Base-by-base conservation (phyloP, 2,888 invertebrate species). In the Hirudinaria manillensis region DNA sequence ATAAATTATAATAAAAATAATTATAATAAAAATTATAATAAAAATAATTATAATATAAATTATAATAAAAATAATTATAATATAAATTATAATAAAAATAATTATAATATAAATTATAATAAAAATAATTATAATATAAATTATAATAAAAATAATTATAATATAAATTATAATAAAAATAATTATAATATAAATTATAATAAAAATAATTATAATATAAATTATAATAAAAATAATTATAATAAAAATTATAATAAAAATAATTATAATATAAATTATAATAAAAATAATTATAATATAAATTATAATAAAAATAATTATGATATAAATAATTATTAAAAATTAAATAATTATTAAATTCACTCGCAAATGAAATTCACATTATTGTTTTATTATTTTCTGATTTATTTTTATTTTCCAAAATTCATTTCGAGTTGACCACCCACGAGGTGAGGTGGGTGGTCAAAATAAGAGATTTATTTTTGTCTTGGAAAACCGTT, bases 31-130 rank as follows among this genome's bases (percentile, higher is more conserved):
- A 66, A 27, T 66, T n/a, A 10, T 66, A 66, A 36, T 68, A 32
- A 36, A 10, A 32, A 36, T 68, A 32, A 36, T 68, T n/a, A 36
- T 68, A 32, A 36, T 68, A 32, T 29, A 32, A 32, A 36, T 27
- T n/a, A 36, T 68, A 32, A 36, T 68, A 32, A 32, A 27, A 32
- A 36, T 68, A 32, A 36, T 68, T n/a, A 36, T 68, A 32, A 7
- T 68, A 32, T 29, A 27, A 32, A 36, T 68, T n/a, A 36, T 68
- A 32, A 36, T 68, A 32, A 36, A 32, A 32, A 32, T 68, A 32
- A 36, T 68, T n/a, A 36, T 68, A 32, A 36, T 68, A 32, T 29
- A 29, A 32, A 36, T 68, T n/a, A 36, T 68, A 32, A 36, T 68
- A 32, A 36, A 32, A 32, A 36, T 27, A 29, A 36, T 27, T n/a